phyloP scores from a whole-genome alignment of 1,140 invertebrate species.

The Drosophila punjabiensis region DNA sequence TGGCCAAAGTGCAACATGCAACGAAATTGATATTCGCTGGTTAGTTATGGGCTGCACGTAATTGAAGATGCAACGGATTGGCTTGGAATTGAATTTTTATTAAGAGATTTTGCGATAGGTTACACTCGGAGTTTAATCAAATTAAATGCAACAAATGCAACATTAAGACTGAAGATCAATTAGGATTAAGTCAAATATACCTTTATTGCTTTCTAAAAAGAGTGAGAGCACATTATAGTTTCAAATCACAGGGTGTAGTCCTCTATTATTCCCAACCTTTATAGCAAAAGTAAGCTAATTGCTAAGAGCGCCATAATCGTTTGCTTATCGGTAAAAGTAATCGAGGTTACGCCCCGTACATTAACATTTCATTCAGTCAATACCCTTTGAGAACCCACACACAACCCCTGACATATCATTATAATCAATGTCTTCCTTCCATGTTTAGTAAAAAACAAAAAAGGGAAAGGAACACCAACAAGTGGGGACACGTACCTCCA shows the following conservation, averaged over 20 bases:
- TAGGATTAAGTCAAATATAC: background rate
- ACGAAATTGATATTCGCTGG: conserved; percentile 54
- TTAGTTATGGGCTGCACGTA: conserved; percentile 44
- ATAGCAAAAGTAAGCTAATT: conserved; percentile 48
- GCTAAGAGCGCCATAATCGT: conserved; percentile 35
- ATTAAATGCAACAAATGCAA: background rate
- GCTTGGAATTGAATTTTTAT: conserved; percentile 30
- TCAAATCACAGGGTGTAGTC: background rate
- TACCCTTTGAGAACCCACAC: conserved; percentile 12
- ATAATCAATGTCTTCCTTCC: conserved; percentile 63
- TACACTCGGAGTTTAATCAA: background rate
- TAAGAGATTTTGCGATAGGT: conserved; percentile 12
- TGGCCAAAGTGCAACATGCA: conserved; percentile 52
- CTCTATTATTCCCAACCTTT: background rate
- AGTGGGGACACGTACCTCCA: conserved; percentile 46
- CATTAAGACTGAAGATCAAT: background rate
- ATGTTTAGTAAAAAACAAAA: conserved; percentile 12
- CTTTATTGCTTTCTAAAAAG: background rate
- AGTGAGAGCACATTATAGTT: background rate
- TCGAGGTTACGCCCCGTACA: conserved; percentile 40
- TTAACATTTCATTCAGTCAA: conserved; percentile 37
- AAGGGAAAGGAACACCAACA: conserved; percentile 26
- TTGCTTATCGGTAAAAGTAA: conserved; percentile 34
- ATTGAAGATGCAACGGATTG: conserved; percentile 40
- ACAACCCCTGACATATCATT: conserved; percentile 43